Evolutionary conservation across 2,888 invertebrate genomes (phyloP).

Genomic region (Sarcophaga subvicina): DNA sequence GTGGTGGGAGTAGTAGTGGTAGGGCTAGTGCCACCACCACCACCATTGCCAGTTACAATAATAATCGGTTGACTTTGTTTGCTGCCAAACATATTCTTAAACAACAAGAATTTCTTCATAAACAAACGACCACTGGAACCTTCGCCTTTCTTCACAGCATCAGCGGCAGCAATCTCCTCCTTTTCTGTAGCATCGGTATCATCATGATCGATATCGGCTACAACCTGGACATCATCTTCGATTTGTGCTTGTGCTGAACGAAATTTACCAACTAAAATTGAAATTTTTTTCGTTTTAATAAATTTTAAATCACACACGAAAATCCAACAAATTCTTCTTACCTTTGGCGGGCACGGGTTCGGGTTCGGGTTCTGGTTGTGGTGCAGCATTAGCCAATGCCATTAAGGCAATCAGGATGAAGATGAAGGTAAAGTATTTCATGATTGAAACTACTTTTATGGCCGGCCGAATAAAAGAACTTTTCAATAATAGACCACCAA

Average conservation of each 20-base stretch:
- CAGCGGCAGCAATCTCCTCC: background rate
- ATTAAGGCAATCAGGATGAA: slow-evolving; percentile 70
- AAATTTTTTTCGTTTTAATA: too few species aligned
- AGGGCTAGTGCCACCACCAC: slow-evolving; percentile 34
- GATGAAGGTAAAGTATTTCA: slow-evolving; percentile 65
- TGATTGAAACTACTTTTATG: slow-evolving; percentile 67
- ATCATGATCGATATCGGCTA: slow-evolving; percentile 15
- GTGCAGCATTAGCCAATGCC: slow-evolving; percentile 23
- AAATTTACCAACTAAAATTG: slow-evolving; percentile 26
- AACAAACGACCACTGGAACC: slow-evolving; percentile 78
- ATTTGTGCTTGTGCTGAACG: slow-evolving; percentile 33
- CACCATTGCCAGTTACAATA: slow-evolving; percentile 74
- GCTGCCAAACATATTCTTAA: slow-evolving; percentile 75
- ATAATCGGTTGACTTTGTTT: slow-evolving; percentile 75
- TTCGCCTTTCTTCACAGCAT: slow-evolving; percentile 70
- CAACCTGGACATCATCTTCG: slow-evolving; percentile 11
- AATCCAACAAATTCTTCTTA: slow-evolving; percentile 36
- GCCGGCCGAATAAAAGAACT: slow-evolving; percentile 37
- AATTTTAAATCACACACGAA: too few species aligned
- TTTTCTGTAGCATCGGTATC: slow-evolving; percentile 24
- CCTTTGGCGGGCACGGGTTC: slow-evolving; percentile 69
- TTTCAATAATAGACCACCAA: slow-evolving; percentile 59
- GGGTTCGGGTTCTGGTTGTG: slow-evolving; percentile 15
- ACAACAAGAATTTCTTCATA: slow-evolving; percentile 77
- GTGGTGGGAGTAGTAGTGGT: slow-evolving; percentile 64